Evolutionary conservation across 2,113 vertebrate species (phyloP), one percentile per base, ranked within the genome.

Genomic region (Cottus gobio): DNA sequence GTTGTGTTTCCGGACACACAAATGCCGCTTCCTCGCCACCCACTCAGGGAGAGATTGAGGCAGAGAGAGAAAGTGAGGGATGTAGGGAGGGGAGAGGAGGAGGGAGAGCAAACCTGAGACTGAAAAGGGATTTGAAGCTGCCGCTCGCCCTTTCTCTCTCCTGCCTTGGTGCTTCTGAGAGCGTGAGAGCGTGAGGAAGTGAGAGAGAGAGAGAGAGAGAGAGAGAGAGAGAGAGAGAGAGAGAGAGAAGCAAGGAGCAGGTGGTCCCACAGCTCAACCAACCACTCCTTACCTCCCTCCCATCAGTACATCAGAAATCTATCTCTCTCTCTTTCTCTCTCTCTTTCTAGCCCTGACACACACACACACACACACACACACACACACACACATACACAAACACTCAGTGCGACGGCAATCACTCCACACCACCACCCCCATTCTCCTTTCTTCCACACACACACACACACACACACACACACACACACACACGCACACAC

Each of bases 191-290:
- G 39, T 39, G 63, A 52, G 31, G 75, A 26, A 66, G 16, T n/a
- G 56, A 31, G 60, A 75, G 80, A 30, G 54, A 62, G 54, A 57
- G 36, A n/a, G 63, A 10, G 20, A 74, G 73, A 57, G 75, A 85
- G 89, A 48, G 56, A 18, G 79, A 13, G 71, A 30, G 54, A 48
- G 61, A 57, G 46, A 30, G 57, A 31, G 64, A 28, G 58, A 76
- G 77, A 28, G 54, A 72, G 67, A 24, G 46, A 37, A 58, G 11
- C 16, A 72, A 74, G 57, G 68, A 87, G 90, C 92, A 92, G 91
- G 91, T 92, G 93, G 91, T 89, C 87, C 81, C 74, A 88, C 77
- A 65, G 80, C 82, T 79, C 87, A 80, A 82, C 80, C 86, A 75
- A 82, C 80, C 86, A 75, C 83, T 80, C 72, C 77, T 83, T 74